phyloP scores from a whole-genome alignment of 2,888 invertebrate genomes.

The Melipona bicolor region DNA sequence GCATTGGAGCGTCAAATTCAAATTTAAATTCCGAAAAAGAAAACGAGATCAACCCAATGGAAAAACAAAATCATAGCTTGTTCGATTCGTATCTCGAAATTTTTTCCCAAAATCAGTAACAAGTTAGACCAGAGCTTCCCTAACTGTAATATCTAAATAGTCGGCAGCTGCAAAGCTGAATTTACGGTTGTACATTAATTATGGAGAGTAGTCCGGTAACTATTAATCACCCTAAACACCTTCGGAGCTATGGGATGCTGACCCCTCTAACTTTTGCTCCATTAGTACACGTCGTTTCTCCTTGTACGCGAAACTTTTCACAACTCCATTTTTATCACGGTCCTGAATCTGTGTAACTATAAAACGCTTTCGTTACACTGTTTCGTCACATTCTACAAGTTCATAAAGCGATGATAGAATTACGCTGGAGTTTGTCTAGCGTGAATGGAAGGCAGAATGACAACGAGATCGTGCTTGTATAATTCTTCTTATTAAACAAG shows the following conservation, averaged over 20 bases:
- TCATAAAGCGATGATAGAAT: background rate
- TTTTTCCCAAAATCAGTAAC: background rate
- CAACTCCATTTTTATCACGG: background rate
- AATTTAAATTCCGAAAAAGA: background rate
- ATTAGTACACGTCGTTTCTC: background rate
- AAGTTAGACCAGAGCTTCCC: background rate
- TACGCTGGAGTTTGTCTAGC: background rate
- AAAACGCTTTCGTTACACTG: background rate
- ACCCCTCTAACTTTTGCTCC: conserved; percentile 6
- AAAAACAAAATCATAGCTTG: no score
- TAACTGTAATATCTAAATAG: conserved; percentile 18
- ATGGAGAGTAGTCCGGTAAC: conserved; percentile 21
- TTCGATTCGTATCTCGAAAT: background rate
- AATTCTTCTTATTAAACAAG: no score
- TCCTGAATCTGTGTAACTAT: background rate
- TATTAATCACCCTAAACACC: conserved; percentile 29
- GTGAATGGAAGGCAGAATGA: background rate
- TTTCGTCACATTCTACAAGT: background rate
- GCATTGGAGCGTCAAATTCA: no score
- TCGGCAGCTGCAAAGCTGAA: conserved; percentile 15
- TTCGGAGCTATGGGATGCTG: background rate
- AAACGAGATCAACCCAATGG: background rate
- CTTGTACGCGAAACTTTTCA: background rate
- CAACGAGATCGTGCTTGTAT: no score
- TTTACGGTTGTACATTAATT: conserved; percentile 35